A percentile compares a stretch with the other conserved stretches of the same genome.
These are phyloP conservation scores for Beaufortia kweichowensis DNA, from an alignment of 2,113 vertebrate genomes.

Conservation along the genomic window DNA sequence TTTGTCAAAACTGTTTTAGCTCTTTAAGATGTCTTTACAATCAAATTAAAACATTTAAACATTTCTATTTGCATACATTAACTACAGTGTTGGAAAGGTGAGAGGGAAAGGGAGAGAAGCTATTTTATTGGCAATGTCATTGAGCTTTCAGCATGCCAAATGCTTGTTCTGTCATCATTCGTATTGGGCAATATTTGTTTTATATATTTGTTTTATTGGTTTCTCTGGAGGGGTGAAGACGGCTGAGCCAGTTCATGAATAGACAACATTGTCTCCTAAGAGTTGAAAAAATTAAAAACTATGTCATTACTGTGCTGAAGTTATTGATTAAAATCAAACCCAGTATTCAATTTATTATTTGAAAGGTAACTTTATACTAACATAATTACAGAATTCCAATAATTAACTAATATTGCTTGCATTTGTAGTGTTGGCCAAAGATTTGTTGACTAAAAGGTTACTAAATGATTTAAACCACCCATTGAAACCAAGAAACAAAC, in stretches of 20 bases:
- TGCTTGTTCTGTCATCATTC: not conserved
- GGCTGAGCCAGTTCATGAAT: too few relatives aligned
- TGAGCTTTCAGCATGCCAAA: not conserved
- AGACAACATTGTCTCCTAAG: too few relatives aligned
- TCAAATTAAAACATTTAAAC: not conserved
- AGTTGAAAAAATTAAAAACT: too few relatives aligned
- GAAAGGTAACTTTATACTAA: too few relatives aligned
- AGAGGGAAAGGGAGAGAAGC: not conserved
- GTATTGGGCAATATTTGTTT: not conserved
- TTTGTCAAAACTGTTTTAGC: not conserved
- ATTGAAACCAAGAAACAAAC: not conserved
- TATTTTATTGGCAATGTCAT: not conserved
- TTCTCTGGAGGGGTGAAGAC: too few relatives aligned
- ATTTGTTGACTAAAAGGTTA: not conserved
- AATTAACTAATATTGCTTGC: not conserved
- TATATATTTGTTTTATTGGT: too few relatives aligned
- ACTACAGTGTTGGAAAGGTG: not conserved
- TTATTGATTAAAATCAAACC: too few relatives aligned
- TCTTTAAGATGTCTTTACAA: not conserved
- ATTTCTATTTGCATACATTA: not conserved
- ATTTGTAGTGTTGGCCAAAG: not conserved
- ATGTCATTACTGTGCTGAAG: too few relatives aligned
- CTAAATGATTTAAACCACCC: not conserved
- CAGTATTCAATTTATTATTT: too few relatives aligned
- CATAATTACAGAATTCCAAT: not conserved